A percentile compares a stretch with the other conserved stretches of the same genome.
These are phyloP conservation scores for Lagria hirta DNA, from an alignment of 2,888 invertebrate genomes.

Conservation along the genomic window DNA sequence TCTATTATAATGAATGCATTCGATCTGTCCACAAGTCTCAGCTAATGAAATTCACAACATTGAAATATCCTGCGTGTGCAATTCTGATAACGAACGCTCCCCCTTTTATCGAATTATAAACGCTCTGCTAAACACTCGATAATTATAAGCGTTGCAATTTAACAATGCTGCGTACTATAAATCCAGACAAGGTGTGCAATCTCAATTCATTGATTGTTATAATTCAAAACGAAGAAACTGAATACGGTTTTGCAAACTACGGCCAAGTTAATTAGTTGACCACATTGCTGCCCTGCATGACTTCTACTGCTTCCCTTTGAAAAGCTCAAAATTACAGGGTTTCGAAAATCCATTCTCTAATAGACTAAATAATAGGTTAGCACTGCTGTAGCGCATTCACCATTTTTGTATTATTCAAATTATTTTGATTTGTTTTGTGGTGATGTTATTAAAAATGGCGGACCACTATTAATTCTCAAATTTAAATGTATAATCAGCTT, in stretches of 20 bases:
- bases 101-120: conserved; percentile 30
- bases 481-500: no score
- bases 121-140: conserved; percentile 35
- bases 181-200: conserved; percentile 22
- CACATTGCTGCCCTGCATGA: conserved; percentile 9
- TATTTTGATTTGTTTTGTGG: no score
- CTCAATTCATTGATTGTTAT: conserved; percentile 11
- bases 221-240: conserved; percentile 14
- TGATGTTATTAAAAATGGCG: no score
- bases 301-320: conserved; percentile 14
- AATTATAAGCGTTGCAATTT: conserved; percentile 29
- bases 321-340: conserved; percentile 14
- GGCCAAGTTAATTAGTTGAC: conserved; percentile 23
- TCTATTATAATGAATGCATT: conserved; percentile 9
- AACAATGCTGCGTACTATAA: conserved; percentile 25
- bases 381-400: no score
- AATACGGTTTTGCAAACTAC: conserved; percentile 1
- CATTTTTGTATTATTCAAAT: no score
- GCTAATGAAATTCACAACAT: conserved; percentile 22
- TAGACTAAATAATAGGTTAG: no score
- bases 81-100: conserved; percentile 32
- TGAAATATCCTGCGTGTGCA: conserved; percentile 32
- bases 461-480: no score
- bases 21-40: conserved; percentile 9
- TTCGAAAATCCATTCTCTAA: conserved; percentile 20